phyloP scores from a whole-genome alignment of 2,113 vertebrate species.

The Ictalurus punctatus region DNA sequence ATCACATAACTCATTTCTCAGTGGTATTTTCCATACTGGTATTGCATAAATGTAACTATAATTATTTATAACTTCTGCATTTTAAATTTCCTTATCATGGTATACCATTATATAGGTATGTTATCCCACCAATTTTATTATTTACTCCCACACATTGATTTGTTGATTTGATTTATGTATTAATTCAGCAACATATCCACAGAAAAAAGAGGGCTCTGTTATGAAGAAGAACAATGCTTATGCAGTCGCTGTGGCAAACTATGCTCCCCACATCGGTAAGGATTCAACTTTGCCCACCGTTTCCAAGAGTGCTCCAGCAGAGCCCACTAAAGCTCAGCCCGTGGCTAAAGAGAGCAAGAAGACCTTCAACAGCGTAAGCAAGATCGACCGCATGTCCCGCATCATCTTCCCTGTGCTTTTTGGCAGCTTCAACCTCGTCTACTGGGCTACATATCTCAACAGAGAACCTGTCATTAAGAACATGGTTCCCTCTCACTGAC shows the following conservation, averaged over 20 bases:
- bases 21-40: neutral
- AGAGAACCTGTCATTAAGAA: conserved; percentile 83
- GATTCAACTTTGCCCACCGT: conserved; percentile 88
- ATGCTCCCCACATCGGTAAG: conserved; percentile 87
- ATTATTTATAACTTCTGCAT: neutral
- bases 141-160: neutral
- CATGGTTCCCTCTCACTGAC: conserved; percentile 76
- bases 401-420: conserved; percentile 95
- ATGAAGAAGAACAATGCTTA: conserved; percentile 96
- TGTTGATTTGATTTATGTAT: neutral
- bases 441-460: conserved; percentile 94
- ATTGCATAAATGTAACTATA: neutral
- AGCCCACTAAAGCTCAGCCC: conserved; percentile 78
- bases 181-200: conserved; percentile 49
- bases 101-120: neutral
- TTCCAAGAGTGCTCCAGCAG: conserved; percentile 83
- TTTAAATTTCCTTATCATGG: neutral
- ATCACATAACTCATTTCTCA: neutral
- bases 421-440: conserved; percentile 91
- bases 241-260: conserved; percentile 92
- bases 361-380: conserved; percentile 96
- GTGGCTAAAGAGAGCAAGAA: conserved; percentile 88
- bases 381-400: conserved; percentile 95
- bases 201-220: conserved; percentile 90
- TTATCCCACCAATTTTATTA: neutral